Base-by-base conservation (phyloP, 2,797 vertebrate species). In the Huso huso region DNA sequence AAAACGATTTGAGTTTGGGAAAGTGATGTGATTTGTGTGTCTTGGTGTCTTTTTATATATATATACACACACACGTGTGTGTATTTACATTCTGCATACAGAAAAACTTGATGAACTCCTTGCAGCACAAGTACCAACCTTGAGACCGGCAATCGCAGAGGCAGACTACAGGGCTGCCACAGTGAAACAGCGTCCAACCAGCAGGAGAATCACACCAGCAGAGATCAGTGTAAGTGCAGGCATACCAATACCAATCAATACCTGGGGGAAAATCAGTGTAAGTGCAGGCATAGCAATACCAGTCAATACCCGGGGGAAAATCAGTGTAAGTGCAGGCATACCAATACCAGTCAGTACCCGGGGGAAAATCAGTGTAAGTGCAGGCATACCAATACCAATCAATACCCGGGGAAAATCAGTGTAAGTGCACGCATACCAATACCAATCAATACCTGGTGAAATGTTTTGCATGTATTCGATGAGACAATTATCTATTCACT, bases 101-200 rank as follows among this genome's bases (percentile, higher is more conserved):
- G 96, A 99, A 87, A 94, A 95, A 72, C 82, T 97, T 81, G 96
- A 99, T 61, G 96, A 98, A 84, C 94, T 98, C 79, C 83, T 99
- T 86, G 94, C 94, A 0, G 92, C 94, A 1, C 88, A 95, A 1
- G 96, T 97, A 84, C 93, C 95, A 1, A 81, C 89, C 6, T 84
- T 97, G 84, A 88, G 93, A 78, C 89, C 95, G 2, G 94, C 96
- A 79, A 90, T 93, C 57, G 83, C 86, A 0, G 95, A 97, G 65
- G 89, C 92, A 0, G 96, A 98, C 79, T 98, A 95, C 63, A 85
- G 96, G 75, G 93, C 95, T 6, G 96, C 96, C 79, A 99, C 96
- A 1, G 96, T 99, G 81, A 97, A 96, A 76, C 96, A 97, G 78
- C 86, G 96, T 64, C 96, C 96, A 48, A 96, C 94, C 53, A 97